phyloP scores from a whole-genome alignment of 2,888 invertebrate genomes.

The Hypomecis punctinalis region DNA sequence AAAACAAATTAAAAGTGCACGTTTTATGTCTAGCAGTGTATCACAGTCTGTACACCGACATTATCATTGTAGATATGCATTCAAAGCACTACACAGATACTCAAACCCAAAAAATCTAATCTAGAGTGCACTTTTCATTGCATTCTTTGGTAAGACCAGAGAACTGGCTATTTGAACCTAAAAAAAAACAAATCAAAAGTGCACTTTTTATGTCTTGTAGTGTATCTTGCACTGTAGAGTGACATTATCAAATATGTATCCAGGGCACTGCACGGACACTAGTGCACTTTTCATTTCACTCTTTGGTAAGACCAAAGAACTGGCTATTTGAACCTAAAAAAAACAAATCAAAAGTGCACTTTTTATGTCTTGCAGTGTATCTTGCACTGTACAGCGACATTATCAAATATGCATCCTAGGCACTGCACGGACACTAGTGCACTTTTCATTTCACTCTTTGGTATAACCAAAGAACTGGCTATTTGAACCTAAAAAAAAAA shows the following conservation, averaged over 20 bases:
- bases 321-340: too few relatives aligned
- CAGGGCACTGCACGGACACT: conserved; percentile 54
- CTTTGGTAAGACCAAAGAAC: too few relatives aligned
- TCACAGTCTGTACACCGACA: conserved; percentile 44
- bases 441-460: too few relatives aligned
- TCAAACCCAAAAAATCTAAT: conserved; percentile 22
- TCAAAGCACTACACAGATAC: conserved; percentile 52
- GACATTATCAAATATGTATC: conserved; percentile 57
- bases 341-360: neutral
- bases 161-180: too few relatives aligned
- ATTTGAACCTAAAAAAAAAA: too few relatives aligned
- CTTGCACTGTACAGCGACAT: conserved; percentile 44
- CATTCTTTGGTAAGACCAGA: too few relatives aligned
- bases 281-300: too few relatives aligned
- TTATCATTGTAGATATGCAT: conserved; percentile 50
- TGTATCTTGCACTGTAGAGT: conserved; percentile 30
- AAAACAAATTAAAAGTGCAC: neutral
- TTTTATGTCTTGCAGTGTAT: conserved; percentile 26
- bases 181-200: neutral
- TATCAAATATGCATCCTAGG: conserved; percentile 54
- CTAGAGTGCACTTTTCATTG: too few relatives aligned
- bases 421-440: conserved; percentile 56
- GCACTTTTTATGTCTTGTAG: conserved; percentile 5
- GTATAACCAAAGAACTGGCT: too few relatives aligned
- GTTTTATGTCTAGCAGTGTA: conserved; percentile 26